phyloP scores from a whole-genome alignment of 1,140 invertebrate species.

The Hydropsyche tenuis region DNA sequence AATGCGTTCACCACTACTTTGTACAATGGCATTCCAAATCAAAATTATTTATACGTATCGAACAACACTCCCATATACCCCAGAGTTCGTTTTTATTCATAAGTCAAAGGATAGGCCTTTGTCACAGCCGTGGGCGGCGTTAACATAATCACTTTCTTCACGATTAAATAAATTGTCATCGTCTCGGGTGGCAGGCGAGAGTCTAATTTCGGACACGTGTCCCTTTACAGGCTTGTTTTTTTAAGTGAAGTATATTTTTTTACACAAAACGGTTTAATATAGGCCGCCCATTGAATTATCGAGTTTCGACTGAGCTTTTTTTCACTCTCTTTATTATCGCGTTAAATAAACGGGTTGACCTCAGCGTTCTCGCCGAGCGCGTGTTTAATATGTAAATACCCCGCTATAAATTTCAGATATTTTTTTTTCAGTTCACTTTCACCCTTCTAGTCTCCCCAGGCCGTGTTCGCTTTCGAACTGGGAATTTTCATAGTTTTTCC shows the following conservation, averaged over 20 bases:
- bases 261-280: background rate
- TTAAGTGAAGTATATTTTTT: background rate
- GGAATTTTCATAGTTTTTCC: slow-evolving; percentile 36
- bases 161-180: slow-evolving; percentile 18
- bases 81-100: background rate
- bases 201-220: background rate
- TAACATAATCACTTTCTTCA: slow-evolving; percentile 25
- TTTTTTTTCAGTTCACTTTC: slow-evolving; percentile 23
- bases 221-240: background rate
- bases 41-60: background rate
- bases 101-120: background rate
- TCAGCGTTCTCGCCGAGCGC: background rate
- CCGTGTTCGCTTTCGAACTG: background rate
- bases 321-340: no score
- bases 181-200: background rate
- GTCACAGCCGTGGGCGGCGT: background rate
- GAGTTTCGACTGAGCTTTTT: background rate
- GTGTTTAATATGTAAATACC: slow-evolving; percentile 44
- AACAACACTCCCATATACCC: background rate
- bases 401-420: slow-evolving; percentile 39
- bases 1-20: background rate
- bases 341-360: slow-evolving; percentile 10
- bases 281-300: background rate
- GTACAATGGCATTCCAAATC: slow-evolving; percentile 13
- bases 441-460: background rate